Base-by-base conservation (phyloP, 2,888 invertebrate species). In the Rhogogaster chlorosoma region DNA sequence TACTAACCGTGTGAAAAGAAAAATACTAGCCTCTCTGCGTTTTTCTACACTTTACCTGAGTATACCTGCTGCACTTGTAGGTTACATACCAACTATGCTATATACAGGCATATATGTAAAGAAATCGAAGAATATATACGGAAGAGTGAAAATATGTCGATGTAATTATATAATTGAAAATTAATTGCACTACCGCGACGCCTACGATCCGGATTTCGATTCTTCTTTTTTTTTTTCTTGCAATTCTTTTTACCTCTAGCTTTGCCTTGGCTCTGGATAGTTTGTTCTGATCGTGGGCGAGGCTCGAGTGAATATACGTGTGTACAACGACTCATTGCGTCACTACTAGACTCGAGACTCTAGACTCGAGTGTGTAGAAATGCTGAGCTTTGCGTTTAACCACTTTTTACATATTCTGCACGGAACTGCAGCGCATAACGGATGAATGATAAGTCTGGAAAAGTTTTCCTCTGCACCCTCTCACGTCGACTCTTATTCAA, bases 271-370 rank as follows among this genome's bases (percentile, higher is more conserved):
- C 22, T 38, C 22, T 26, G 22, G 36, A 7, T 22, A 80, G 57
- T 61, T n/a, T 26, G 57, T 80, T n/a, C 22, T 22, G n/a, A 26
- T 61, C 80, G 80, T 80, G 80, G 80, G 80, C 80, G 80, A 80
- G 61, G 80, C 80, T 80, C 80, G 80, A 77, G 32, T 77, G 22
- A 29, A 49, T 53, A 32, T 32, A 22, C 53, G 32, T 77, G 29
- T 26, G 32, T 32, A 32, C 10, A 80, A 32, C 80, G 80, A 57
- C 36, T 80, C 61, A 61, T 80, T 80, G 61, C 80, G 80, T 80
- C 57, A 80, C 26, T n/a, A 73, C 38, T 73, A 10, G 9, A 49
- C 29, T n/a, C 15, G 7, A 77, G 75, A 18, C 75, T 29, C 6
- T 32, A 29, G 71, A 71, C 22, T 26, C 12, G 77, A 49, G 36